Base-by-base conservation (phyloP, 2,113 vertebrate species). In the Sorex fumeus region DNA sequence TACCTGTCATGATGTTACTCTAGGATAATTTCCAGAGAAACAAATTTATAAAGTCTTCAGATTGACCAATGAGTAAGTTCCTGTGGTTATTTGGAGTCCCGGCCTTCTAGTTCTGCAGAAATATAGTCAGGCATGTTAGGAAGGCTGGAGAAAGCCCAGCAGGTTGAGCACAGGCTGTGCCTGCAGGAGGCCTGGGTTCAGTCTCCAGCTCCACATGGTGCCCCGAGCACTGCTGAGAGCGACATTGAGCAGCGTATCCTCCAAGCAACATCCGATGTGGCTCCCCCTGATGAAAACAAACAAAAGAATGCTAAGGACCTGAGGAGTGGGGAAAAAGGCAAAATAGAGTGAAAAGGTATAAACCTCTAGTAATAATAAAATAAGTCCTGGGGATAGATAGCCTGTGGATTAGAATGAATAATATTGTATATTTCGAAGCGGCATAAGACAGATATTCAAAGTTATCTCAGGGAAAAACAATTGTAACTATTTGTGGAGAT, bases 21-120 rank as follows among this genome's bases (percentile, higher is more conserved):
- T 81, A 25, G 74, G 64, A 85, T 53, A 87, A 67, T 40, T 74
- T 47, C 90, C 66, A 80, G 45, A 79, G 79, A 94, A 89, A 64
- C 16, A 57, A 70, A 28, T 72, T 82, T 77, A 16, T 74, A 70
- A 47, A 32, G n/a, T 81, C 77, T 69, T 86, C 9, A 0, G 45
- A 60, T 0, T 60, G n/a, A 79, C 45, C 53, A 67, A 8, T 25
- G 18, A 66, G 28, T 43, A 90, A 88, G 69, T 40, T 83, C 69
- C 34, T 40, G 8, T 30, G 47, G 50, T 6, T 45, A 47, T 81
- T 84, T 53, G 72, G 76, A 77, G 45, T 40, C 30, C 16, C 45
- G 81, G 32, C 7, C 23, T 91, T 91, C 28, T 83, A 77, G 40
- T 60, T 90, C 13, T 70, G 30, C 69, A 92, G 67, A 95, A 70